Conservation (phyloP, 92 coral and sea anemone species). For the Heliopora coerulea region DNA sequence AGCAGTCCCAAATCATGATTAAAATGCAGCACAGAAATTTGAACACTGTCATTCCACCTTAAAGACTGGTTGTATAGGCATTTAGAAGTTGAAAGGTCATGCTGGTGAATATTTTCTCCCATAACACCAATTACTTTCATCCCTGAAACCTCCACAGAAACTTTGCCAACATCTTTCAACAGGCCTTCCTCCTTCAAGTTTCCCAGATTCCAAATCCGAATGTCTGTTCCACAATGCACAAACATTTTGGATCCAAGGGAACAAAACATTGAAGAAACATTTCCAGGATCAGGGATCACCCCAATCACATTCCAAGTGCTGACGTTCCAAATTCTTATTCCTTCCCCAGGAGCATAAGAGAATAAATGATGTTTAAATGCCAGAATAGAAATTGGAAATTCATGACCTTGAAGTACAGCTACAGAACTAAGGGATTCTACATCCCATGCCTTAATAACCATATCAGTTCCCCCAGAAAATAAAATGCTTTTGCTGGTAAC, state of each 20-base stretch:
- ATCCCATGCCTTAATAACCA: slow-evolving; percentile 75
- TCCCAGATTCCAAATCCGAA: slow-evolving; percentile 74
- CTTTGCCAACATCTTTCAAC: slow-evolving; percentile 59
- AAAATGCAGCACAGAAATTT: slow-evolving; percentile 25
- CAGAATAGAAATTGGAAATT: slow-evolving; percentile 65
- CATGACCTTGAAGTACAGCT: slow-evolving; percentile 64
- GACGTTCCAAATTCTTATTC: slow-evolving; percentile 83
- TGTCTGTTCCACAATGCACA: slow-evolving; percentile 51
- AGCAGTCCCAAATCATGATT: slow-evolving; percentile 28
- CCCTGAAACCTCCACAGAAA: slow-evolving; percentile 32
- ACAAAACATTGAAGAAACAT: slow-evolving; percentile 55
- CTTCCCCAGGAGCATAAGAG: slow-evolving; percentile 72
- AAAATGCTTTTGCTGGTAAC: slow-evolving; percentile 58
- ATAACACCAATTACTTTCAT: slow-evolving; percentile 4
- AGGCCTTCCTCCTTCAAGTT: slow-evolving; percentile 63
- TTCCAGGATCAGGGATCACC: slow-evolving; percentile 52
- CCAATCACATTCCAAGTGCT: slow-evolving; percentile 74
- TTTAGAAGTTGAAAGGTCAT: slow-evolving; percentile 14
- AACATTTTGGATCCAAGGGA: slow-evolving; percentile 52
- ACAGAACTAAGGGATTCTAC: slow-evolving; percentile 62
- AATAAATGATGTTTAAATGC: slow-evolving; percentile 83
- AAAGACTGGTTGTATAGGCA: slow-evolving; percentile 17
- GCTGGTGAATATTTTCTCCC: background rate
- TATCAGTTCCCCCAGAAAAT: slow-evolving; percentile 84
- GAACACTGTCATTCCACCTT: background rate